Base-by-base conservation (phyloP, 1,140 invertebrate species). In the Lepidurus apus region DNA sequence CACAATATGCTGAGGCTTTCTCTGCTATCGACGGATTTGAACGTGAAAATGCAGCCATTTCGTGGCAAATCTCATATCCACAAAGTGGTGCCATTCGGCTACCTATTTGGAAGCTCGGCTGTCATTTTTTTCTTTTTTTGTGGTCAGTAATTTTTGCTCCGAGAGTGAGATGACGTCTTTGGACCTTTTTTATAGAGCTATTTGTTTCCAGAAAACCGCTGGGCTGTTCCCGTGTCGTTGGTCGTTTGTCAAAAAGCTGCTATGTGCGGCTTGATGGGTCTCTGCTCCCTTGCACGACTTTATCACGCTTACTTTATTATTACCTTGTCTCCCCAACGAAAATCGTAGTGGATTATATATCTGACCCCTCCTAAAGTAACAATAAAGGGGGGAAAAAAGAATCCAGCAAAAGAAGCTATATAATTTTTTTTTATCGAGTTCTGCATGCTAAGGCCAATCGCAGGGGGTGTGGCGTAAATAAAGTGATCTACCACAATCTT, bases 401-500 rank as follows among this genome's bases (percentile, higher is more conserved):
- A 65, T 65, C 53, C 13, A 21, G 4, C 6, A 17, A 65, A 65
- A 65, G 53, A 21, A 65, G 9, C 53, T 1, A 65, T 65, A 65
- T n/a, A 21, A 0, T 21, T 65, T 21, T 65, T 65, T 47, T 17
- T 17, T 17, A 65, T 65, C 17, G 17, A 4, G 21, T 65, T 65
- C 53, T 65, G 8, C 53, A 65, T 65, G 53, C 53, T 21, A 65
- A 21, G 21, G 53, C 53, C 53, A 65, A 65, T 65, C 53, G 53
- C 53, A 17, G 53, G 13, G 53, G 53, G 53, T 65, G 53, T 65
- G 53, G 53, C 53, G 53, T 65, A 65, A 65, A 65, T 65, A 65
- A 65, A 65, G 53, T 65, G 53, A 65, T 65, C 53, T 21, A 65
- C 53, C 53, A 65, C 53, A 65, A 65, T 65, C 53, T 65, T 65